Conservation (phyloP, 2,888 invertebrate species). For the Drosophila fungiperda region DNA sequence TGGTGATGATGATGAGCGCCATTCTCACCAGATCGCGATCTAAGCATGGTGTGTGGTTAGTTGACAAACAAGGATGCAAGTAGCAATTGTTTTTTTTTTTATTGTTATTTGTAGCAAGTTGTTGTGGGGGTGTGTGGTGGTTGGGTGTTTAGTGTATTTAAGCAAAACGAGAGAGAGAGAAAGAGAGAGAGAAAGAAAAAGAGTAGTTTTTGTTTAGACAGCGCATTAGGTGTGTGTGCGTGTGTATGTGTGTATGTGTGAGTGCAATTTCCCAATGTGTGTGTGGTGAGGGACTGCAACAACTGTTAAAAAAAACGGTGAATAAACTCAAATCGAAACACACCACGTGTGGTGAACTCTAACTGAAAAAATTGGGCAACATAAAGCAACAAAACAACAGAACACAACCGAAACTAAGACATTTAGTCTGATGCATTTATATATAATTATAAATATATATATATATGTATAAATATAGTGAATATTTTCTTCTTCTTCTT, state of each 20-base stretch:
- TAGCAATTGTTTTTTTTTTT: conserved; percentile 3
- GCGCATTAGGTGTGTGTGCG: conserved; percentile 11
- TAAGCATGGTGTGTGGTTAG: conserved; percentile 45
- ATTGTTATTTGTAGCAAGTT: conserved; percentile 3
- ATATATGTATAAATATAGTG: not conserved
- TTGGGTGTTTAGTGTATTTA: conserved; percentile 35
- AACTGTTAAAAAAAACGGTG: conserved; percentile 11
- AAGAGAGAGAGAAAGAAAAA: conserved; percentile 48
- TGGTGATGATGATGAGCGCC: conserved; percentile 67
- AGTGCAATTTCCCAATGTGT: not conserved
- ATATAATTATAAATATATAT: not conserved
- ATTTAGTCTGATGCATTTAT: not conserved
- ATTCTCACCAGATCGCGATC: conserved; percentile 83
- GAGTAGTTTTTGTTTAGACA: conserved; percentile 42
- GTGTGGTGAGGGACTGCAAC: conserved; percentile 10
- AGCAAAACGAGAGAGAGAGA: conserved; percentile 57
- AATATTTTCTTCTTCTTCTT: not conserved
- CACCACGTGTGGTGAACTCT: not conserved
- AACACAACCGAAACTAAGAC: conserved; percentile 43
- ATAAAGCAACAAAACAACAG: conserved; percentile 60
- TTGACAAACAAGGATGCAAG: conserved; percentile 8
- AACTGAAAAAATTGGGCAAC: conserved; percentile 32
- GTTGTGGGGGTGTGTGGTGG: conserved; percentile 8
- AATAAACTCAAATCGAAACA: conserved; percentile 17
- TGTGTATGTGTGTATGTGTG: conserved; percentile 6